Evolutionary conservation across 2,888 invertebrate genomes (phyloP).

Genomic region (Thereva unica): DNA sequence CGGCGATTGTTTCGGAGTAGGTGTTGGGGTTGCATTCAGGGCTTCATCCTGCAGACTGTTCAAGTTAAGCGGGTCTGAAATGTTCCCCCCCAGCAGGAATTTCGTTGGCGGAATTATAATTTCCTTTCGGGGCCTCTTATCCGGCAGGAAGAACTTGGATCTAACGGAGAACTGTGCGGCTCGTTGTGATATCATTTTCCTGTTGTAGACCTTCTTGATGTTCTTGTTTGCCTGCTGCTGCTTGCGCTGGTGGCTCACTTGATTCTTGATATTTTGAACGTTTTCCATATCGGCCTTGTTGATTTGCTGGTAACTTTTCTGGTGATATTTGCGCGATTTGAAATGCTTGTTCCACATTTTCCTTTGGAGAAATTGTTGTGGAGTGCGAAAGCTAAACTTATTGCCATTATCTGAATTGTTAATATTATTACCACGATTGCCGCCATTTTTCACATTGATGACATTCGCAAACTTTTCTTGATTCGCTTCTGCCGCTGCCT

Average conservation of each 20-base stretch:
- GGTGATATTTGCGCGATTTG: slow-evolving; percentile 48
- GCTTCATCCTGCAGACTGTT: slow-evolving; percentile 87
- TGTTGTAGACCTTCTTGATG: slow-evolving; percentile 30
- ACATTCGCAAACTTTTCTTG: neutral
- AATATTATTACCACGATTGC: slow-evolving; percentile 1
- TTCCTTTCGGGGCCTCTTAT: slow-evolving; percentile 74
- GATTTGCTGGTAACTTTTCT: slow-evolving; percentile 39
- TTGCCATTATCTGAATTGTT: slow-evolving; percentile 14
- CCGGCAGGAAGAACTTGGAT: slow-evolving; percentile 74
- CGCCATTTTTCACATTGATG: slow-evolving; percentile 14
- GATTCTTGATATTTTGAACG: slow-evolving; percentile 56
- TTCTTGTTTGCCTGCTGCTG: slow-evolving; percentile 32
- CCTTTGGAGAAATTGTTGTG: slow-evolving; percentile 52
- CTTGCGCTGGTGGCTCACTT: slow-evolving; percentile 47
- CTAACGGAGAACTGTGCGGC: slow-evolving; percentile 45
- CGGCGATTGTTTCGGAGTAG: slow-evolving; percentile 77
- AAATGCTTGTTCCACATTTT: slow-evolving; percentile 55
- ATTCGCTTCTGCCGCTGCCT: too few relatives aligned
- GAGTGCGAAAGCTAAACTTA: slow-evolving; percentile 53
- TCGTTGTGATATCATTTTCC: slow-evolving; percentile 25
- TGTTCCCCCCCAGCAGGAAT: slow-evolving; percentile 92
- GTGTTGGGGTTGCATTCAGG: slow-evolving; percentile 84
- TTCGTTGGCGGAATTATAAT: slow-evolving; percentile 87
- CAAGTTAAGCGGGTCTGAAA: slow-evolving; percentile 91
- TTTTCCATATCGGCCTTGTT: slow-evolving; percentile 56